Conservation (phyloP, 2,888 invertebrate genomes). For the Formica aserva region DNA sequence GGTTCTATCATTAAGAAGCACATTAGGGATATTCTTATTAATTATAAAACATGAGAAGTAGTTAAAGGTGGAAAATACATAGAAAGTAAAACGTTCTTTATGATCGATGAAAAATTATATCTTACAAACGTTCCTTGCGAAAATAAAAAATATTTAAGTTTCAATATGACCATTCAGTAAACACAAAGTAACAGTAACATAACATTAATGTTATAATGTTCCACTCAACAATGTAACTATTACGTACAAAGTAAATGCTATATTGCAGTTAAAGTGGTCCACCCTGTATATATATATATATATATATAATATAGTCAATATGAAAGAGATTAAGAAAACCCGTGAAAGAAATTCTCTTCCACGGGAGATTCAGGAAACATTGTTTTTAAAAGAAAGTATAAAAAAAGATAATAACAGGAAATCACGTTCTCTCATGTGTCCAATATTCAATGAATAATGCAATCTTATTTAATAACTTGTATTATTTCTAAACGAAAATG, state of each 20-base stretch:
- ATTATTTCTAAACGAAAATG: neutral
- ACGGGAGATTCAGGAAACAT: neutral
- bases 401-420: neutral
- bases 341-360: too few relatives aligned
- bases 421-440: neutral
- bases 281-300: too few relatives aligned
- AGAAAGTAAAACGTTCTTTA: conserved; percentile 6
- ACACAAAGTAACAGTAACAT: too few relatives aligned
- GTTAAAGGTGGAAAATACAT: conserved; percentile 39
- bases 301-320: neutral
- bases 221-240: too few relatives aligned
- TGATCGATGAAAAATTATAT: conserved; percentile 41
- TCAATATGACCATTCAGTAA: neutral
- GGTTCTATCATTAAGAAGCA: neutral
- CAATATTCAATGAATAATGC: neutral
- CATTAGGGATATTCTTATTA: conserved; percentile 36
- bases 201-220: too few relatives aligned
- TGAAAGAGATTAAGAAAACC: neutral
- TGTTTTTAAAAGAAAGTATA: neutral
- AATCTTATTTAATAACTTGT: neutral
- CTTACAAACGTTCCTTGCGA: neutral
- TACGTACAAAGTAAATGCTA: too few relatives aligned
- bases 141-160: conserved; percentile 18
- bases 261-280: too few relatives aligned
- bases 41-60: conserved; percentile 47